Conservation (phyloP, 2,797 vertebrate species). For the Pseudomugil gertrudae region DNA sequence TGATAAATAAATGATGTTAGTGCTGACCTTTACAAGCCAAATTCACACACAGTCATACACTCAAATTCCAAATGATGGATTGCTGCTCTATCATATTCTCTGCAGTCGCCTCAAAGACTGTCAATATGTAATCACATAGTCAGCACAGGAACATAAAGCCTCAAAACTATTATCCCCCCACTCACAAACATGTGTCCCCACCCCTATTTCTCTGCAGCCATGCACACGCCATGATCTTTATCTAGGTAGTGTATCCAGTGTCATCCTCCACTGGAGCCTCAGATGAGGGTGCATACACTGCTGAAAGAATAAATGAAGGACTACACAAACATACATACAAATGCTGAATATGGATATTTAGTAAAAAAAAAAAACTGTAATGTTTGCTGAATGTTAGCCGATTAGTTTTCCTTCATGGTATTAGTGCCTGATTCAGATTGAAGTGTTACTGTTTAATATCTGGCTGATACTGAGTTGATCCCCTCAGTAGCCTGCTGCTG, state of each 20-base stretch:
- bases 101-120: not conserved
- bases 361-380: not conserved
- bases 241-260: conserved; percentile 7
- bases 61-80: not conserved
- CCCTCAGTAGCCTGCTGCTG: conserved; percentile 44
- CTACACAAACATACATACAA: not conserved
- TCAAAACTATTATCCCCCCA: conserved; percentile 4
- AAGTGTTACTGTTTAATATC: conserved; percentile 14
- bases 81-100: not conserved
- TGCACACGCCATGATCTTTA: conserved; percentile 11
- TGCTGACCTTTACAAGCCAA: not conserved
- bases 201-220: conserved; percentile 3
- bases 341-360: not conserved
- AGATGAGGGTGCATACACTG: conserved; percentile 21
- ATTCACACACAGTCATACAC: not conserved
- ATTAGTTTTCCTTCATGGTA: conserved; percentile 6
- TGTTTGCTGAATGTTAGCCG: conserved; percentile 9
- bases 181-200: conserved; percentile 20
- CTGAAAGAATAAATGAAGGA: conserved; percentile 37
- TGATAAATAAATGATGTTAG: not conserved
- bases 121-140: conserved; percentile 10
- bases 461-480: conserved; percentile 10
- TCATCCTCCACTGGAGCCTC: conserved; percentile 42
- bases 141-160: conserved; percentile 16
- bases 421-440: conserved; percentile 3